phyloP scores from a whole-genome alignment of 2,113 vertebrate species.

The Theristicus caerulescens region DNA sequence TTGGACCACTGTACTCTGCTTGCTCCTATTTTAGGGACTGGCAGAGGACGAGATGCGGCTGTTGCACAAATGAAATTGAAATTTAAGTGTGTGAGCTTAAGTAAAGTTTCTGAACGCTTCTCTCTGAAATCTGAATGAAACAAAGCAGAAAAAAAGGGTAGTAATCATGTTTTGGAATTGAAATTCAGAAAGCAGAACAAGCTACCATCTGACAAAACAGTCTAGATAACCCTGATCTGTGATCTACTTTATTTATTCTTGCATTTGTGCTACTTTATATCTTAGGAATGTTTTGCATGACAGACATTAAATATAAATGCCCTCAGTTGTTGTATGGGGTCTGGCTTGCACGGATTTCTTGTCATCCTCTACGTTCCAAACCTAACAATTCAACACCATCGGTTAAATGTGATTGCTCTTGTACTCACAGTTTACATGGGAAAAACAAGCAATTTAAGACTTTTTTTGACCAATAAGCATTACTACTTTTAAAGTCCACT shows the following conservation, averaged over 20 bases:
- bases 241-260: neutral
- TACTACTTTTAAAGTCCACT: too few relatives aligned
- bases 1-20: neutral
- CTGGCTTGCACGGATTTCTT: neutral
- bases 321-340: neutral
- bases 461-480: neutral
- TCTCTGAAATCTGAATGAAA: neutral
- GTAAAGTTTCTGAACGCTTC: too few relatives aligned
- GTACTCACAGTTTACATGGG: neutral
- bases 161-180: neutral
- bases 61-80: neutral
- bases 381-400: neutral
- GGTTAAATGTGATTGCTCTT: neutral
- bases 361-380: neutral
- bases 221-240: too few relatives aligned
- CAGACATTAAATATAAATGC: neutral
- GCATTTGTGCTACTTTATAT: neutral
- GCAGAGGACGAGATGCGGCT: neutral
- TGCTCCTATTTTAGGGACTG: neutral
- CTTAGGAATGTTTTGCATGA: neutral
- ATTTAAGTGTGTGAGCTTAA: neutral
- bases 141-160: neutral
- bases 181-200: neutral
- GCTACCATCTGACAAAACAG: neutral
- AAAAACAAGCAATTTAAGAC: neutral